Evolutionary conservation across 2,888 invertebrate species (phyloP), one percentile per base, ranked within the genome.

Genomic region (Conops quadrifasciatus): DNA sequence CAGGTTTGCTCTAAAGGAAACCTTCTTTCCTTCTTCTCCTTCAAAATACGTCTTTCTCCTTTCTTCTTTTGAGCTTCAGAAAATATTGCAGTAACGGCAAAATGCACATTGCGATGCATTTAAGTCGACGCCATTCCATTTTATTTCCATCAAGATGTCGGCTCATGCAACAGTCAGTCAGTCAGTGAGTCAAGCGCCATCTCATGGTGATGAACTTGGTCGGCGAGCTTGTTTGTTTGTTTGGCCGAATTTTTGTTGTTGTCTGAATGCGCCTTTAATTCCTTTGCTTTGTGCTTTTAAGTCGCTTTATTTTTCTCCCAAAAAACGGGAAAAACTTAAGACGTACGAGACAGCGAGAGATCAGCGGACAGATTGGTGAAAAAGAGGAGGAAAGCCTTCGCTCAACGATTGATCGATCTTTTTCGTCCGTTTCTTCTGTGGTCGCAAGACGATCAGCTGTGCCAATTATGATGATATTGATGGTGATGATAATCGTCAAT

Each of bases 41-140:
- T 13, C 16, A 5, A 16, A 4, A 24, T 21, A 26, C 21, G 13
- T n/a, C 21, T 53, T 24, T 15, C 4, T 24, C 21, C 2, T 53
- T 19, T 53, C 43, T 45, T 63, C 2, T 9, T 15, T 26, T 1
- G 47, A 53, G n/a, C 47, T 47, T 45, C 47, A 49, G 21, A 21
- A 53, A 65, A 65, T 16, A 51, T 51, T 26, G 65, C 65, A 53
- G 21, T 19, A 65, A 65, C 65, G 11, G 30, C 30, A 30, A 53
- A 53, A 63, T 24, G 30, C 72, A 71, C 71, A 75, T 75, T 73
- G 72, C 75, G 72, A 75, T 72, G 74, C 75, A 75, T 76, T 75
- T 75, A 65, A 73, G 73, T 49, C 68, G 72, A 73, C 72, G 75
- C 72, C 73, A 75, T 76, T 76, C 74, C 71, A 71, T 72, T 76